A percentile compares a stretch with the other conserved stretches of the same genome.
Conservation (phyloP, 2,888 invertebrate species). For the Ametastegia equiseti region DNA sequence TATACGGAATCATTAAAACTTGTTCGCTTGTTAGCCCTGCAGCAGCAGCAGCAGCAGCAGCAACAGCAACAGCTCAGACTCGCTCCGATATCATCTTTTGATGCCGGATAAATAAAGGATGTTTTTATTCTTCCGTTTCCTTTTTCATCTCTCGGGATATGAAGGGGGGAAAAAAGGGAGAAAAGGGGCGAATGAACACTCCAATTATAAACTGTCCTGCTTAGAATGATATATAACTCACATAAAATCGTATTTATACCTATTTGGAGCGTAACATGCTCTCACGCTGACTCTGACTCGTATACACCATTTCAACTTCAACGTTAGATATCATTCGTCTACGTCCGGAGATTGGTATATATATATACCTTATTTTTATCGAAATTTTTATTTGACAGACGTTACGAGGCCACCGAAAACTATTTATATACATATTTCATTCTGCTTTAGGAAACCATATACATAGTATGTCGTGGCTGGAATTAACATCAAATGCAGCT, state of each 20-base stretch:
- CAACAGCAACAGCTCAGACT: neutral
- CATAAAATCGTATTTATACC: neutral
- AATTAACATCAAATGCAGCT: too few relatives aligned
- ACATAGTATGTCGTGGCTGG: too few relatives aligned
- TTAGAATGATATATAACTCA: neutral
- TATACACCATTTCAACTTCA: neutral
- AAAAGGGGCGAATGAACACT: neutral
- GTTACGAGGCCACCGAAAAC: neutral
- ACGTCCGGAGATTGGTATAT: neutral
- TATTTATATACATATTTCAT: neutral
- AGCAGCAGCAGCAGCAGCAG: neutral
- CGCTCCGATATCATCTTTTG: constrained; percentile 26
- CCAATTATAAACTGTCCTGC: constrained; percentile 18
- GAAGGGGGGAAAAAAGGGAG: neutral
- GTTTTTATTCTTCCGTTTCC: neutral
- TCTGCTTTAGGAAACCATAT: too few relatives aligned
- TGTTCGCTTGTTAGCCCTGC: constrained; percentile 40
- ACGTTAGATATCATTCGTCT: neutral
- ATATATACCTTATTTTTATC: neutral
- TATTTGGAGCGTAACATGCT: neutral
- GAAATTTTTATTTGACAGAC: neutral
- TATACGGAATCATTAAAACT: constrained; percentile 43
- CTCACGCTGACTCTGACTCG: neutral
- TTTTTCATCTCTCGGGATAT: neutral
- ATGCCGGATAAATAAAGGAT: constrained; percentile 35